phyloP scores from a whole-genome alignment of 53 echinoderm and acorn worm genomes.

The Luidia sarsii region DNA sequence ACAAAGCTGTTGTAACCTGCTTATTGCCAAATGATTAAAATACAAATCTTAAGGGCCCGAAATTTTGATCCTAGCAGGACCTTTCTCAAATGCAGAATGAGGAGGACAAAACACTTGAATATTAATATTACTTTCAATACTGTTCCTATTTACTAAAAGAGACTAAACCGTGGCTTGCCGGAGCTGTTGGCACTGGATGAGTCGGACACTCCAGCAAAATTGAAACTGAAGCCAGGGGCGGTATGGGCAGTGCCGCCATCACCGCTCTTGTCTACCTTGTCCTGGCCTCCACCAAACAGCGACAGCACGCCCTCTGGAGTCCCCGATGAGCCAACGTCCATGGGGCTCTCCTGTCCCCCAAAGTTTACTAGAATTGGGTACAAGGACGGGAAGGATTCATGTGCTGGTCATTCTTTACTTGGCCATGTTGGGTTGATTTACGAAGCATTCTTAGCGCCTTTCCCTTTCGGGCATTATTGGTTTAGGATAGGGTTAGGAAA shows the following conservation, averaged over 20 bases:
- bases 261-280: background rate
- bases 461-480: no score
- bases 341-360: conserved; percentile 26
- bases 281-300: conserved; percentile 29
- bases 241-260: background rate
- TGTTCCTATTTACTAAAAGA: no score
- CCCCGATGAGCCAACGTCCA: conserved; percentile 25
- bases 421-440: background rate
- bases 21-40: no score
- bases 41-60: no score
- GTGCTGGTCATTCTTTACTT: background rate
- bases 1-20: no score
- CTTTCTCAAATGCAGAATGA: no score
- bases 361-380: background rate
- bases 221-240: conserved; percentile 28
- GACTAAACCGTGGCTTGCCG: background rate
- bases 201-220: conserved; percentile 1
- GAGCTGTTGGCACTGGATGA: conserved; percentile 18
- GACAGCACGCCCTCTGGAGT: conserved; percentile 20
- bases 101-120: no score
- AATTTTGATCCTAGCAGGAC: no score
- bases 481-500: no score
- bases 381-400: background rate
- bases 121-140: no score
- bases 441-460: no score